Base-by-base conservation (phyloP, 2,113 vertebrate species). In the Pampusana beccarii region DNA sequence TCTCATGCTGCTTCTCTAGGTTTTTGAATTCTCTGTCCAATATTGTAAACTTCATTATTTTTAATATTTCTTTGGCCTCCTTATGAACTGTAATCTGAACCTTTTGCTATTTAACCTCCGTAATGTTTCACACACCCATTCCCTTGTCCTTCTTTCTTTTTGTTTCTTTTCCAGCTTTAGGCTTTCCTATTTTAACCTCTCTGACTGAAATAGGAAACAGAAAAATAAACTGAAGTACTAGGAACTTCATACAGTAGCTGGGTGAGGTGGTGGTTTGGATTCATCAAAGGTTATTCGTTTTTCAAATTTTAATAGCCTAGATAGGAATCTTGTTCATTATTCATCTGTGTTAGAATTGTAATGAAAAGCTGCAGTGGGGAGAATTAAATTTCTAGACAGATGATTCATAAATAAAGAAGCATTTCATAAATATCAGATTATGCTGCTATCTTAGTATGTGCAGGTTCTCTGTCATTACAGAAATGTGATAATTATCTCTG, bases 361-460 rank as follows among this genome's bases (percentile, higher is more conserved):
- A 94, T 95, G 93, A 96, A 96, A 96, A 8, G 5, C 86, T 90
- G 64, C 61, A 84, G 69, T 70, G 53, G 44, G 51, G 78, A 71
- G 65, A 90, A 77, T 86, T 94, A 38, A 81, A 82, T 93, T 95
- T 87, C 74, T 80, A 87, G 88, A 82, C 44, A 93, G 92, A 96
- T 89, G 90, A 58, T 96, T 97, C 97, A 95, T 94, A 92, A 95
- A 91, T 73, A 79, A 95, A 93, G 80, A 94, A 94, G 21, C 88
- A 91, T 96, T 94, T 96, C 86, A 96, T 97, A 97, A 96, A 95
- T 97, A 95, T 96, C 82, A 93, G 97, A 96, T 97, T 77, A 93
- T 94, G 77, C 66, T 26, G 54, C 71, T 81, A 61, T 83, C 56
- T 86, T 96, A 94, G 31, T 58, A 60, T 93, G 44, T 94, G 57